phyloP scores from a whole-genome alignment of 2,113 vertebrate species.

The Pachyramphus minor region DNA sequence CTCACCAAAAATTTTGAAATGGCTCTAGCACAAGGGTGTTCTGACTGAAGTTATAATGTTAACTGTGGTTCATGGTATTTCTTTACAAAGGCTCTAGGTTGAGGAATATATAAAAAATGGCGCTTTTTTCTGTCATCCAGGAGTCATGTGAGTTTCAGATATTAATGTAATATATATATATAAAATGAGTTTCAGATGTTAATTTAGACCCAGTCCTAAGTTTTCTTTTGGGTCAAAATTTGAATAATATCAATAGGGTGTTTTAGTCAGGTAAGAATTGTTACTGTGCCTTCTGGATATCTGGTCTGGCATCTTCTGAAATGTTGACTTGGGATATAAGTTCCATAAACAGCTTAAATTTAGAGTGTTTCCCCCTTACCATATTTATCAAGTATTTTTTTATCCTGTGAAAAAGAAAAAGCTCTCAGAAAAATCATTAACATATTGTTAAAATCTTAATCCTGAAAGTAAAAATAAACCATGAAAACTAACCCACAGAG shows the following conservation, averaged over 20 bases:
- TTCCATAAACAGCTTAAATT: neutral
- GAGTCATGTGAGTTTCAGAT: neutral
- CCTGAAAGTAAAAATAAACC: slow-evolving; percentile 23
- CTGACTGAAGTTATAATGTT: neutral
- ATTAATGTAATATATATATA: too few species aligned
- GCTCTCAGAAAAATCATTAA: slow-evolving; percentile 19
- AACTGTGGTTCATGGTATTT: neutral
- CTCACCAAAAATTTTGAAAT: neutral
- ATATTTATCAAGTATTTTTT: neutral
- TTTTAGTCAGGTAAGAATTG: neutral
- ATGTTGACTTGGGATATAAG: neutral
- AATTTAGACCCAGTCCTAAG: neutral
- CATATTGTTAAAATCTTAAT: neutral
- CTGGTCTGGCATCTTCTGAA: neutral
- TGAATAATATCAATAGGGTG: neutral
- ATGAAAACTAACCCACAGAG: neutral
- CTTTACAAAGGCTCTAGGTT: neutral
- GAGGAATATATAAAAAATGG: neutral
- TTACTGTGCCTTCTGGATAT: neutral
- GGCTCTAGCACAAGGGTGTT: neutral
- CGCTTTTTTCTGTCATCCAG: neutral
- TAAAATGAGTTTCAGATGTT: neutral
- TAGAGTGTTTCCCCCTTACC: neutral
- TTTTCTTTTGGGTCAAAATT: neutral
- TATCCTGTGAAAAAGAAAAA: neutral